These are phyloP conservation scores for Eupeodes latifasciatus DNA, from an alignment of 2,888 invertebrate species.

Conservation along the genomic window DNA sequence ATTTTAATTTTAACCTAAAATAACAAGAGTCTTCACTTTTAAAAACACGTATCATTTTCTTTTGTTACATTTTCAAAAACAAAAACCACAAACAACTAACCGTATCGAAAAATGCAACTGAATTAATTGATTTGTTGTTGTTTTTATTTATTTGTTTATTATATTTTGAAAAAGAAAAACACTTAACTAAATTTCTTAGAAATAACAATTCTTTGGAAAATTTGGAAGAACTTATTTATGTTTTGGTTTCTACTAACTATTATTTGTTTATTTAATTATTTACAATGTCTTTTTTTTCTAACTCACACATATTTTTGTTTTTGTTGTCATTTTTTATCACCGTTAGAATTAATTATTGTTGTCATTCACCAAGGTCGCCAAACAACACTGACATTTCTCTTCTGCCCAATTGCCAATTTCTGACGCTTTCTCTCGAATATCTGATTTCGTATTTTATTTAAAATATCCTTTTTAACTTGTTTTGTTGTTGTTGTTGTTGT, in stretches of 20 bases:
- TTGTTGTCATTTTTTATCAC: constrained; percentile 6
- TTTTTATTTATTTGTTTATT: not conserved
- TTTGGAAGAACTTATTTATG: constrained; percentile 68
- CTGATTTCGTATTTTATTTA: constrained; percentile 82
- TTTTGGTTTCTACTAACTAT: constrained; percentile 22
- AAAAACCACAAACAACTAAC: not conserved
- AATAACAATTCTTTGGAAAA: constrained; percentile 71
- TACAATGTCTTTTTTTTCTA: constrained; percentile 66
- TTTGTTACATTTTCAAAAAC: not conserved
- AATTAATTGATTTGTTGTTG: too few species aligned
- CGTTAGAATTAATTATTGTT: not conserved
- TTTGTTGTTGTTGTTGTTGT: constrained; percentile 39
- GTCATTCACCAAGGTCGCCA: constrained; percentile 82
- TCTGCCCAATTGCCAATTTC: constrained; percentile 78
- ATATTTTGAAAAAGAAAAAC: constrained; percentile 20
- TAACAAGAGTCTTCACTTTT: too few species aligned
- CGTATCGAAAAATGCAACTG: too few species aligned
- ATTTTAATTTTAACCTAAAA: too few species aligned
- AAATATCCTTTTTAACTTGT: constrained; percentile 80
- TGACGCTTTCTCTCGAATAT: constrained; percentile 82
- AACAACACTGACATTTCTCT: constrained; percentile 79
- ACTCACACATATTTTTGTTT: not conserved
- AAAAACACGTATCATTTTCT: too few species aligned
- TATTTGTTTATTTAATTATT: constrained; percentile 14
- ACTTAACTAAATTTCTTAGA: constrained; percentile 69